Percentiles rank a stretch among this genome's conserved stretches.
Conservation (phyloP, 2,888 invertebrate genomes). For the Habroteleia sp. region DNA sequence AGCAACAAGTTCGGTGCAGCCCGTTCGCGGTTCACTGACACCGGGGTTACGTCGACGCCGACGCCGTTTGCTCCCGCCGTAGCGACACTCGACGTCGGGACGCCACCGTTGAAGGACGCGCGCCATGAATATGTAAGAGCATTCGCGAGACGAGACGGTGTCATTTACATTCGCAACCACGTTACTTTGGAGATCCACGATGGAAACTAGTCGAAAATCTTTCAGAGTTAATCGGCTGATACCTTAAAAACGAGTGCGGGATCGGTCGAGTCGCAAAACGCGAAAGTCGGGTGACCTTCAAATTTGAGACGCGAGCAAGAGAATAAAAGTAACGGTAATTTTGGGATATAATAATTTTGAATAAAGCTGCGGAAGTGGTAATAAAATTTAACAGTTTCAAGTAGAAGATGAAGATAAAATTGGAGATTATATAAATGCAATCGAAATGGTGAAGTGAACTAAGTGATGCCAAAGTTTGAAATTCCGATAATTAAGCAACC, state of each 20-base stretch:
- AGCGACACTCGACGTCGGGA: slow-evolving; percentile 79
- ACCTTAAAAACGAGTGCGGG: not conserved
- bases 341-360: no score
- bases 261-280: not conserved
- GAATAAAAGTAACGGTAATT: no score
- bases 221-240: not conserved
- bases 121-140: slow-evolving; percentile 70
- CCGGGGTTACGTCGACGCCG: slow-evolving; percentile 71
- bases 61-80: slow-evolving; percentile 67
- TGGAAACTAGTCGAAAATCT: no score
- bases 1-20: slow-evolving; percentile 73
- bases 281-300: slow-evolving; percentile 43
- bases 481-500: no score
- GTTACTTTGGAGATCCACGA: slow-evolving; percentile 35
- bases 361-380: no score
- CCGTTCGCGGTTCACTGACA: slow-evolving; percentile 77
- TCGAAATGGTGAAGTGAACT: not conserved
- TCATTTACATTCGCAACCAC: slow-evolving; percentile 62
- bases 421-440: no score
- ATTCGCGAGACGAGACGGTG: slow-evolving; percentile 57
- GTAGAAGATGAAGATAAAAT: no score
- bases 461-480: no score
- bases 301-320: not conserved
- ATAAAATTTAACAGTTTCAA: no score
- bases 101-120: slow-evolving; percentile 80